Conservation (phyloP, 2,888 invertebrate species). For the Hybos culiciformis region DNA sequence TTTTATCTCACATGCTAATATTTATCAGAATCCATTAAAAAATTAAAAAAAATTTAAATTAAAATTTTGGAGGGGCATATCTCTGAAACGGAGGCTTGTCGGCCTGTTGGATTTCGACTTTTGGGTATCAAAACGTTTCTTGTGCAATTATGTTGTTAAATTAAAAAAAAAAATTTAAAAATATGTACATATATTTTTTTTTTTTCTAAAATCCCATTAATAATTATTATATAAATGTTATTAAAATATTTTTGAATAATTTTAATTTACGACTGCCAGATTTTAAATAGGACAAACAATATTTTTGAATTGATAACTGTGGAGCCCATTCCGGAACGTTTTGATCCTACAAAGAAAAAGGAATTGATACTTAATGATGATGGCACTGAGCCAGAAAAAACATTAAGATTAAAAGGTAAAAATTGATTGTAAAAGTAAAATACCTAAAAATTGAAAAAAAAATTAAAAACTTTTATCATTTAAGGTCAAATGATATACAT, state of each 20-base stretch:
- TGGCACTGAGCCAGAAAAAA: slow-evolving; percentile 56
- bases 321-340: slow-evolving; percentile 65
- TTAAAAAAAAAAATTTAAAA: background rate
- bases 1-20: too few species aligned
- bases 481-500: slow-evolving; percentile 98
- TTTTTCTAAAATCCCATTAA: background rate
- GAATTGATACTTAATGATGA: slow-evolving; percentile 41
- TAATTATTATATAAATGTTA: background rate
- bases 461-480: background rate
- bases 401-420: slow-evolving; percentile 63
- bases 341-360: slow-evolving; percentile 41
- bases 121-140: too few species aligned
- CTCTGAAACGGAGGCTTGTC: too few species aligned
- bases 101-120: too few species aligned
- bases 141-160: too few species aligned
- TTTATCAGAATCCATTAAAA: too few species aligned
- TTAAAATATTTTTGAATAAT: background rate
- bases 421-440: background rate
- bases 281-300: slow-evolving; percentile 88
- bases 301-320: slow-evolving; percentile 90
- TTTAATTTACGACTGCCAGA: slow-evolving; percentile 42
- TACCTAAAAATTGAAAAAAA: background rate
- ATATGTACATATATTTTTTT: background rate
- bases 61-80: too few species aligned
- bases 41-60: too few species aligned